Base-by-base conservation (phyloP, 2,113 vertebrate genomes). In the Menidia beryllina region DNA sequence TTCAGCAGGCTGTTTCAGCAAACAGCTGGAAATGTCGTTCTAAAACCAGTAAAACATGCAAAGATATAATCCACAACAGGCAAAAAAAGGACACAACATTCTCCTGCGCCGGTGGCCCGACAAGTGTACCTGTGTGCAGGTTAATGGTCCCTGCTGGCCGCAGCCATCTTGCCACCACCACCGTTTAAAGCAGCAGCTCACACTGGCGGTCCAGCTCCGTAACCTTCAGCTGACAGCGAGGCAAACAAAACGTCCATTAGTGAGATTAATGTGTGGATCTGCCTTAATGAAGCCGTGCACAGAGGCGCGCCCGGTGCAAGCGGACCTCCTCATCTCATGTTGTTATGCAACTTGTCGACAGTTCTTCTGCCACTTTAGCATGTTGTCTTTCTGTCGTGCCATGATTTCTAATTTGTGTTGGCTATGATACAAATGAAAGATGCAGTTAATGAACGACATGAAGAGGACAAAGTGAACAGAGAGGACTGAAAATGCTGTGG, bases 191-290 rank as follows among this genome's bases (percentile, higher is more conserved):
- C 59, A 79, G 75, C 81, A 54, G 69, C 70, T 70, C 60, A 36
- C 53, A 49, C 12, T 11, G 19, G 19, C 56, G 1, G 38, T 20
- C 62, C 41, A 0, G 47, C 72, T 58, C 60, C 14, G 7, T 49
- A 71, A 66, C 83, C 85, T 86, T 86, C 84, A 62, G 10, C 25
- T 69, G 81, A 77, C 79, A 58, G 71, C 3, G 38, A 67, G 24
- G 57, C 17, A 52, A 77, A 64, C 14, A 14, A 68, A 61, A 41
- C 62, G 56, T 83, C 83, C 77, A 82, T 85, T 73, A 82, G 86
- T 55, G 77, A 77, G 82, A 84, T 81, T 69, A 79, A 87, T 84
- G 80, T 71, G 72, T 23, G 68, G 36, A 64, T 77, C 69, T 53
- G 84, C 81, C 60, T 72, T 70, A 71, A 86, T 81, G 72, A 78